Conservation (phyloP, 37 sponge, comb jelly and placozoan species). For the Ianthella basta region DNA sequence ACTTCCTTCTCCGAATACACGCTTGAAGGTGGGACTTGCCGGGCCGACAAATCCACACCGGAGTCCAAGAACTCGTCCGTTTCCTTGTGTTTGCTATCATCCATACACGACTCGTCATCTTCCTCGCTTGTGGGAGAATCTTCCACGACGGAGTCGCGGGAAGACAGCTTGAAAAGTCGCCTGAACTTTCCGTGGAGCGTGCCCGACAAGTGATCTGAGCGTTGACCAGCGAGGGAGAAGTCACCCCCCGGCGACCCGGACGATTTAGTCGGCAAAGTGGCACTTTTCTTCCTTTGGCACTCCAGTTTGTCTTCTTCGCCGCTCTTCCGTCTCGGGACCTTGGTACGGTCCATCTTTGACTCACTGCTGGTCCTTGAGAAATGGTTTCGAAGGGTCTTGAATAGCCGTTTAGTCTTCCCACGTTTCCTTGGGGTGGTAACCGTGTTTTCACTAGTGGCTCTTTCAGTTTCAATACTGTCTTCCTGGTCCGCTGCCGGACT, state of each 20-base stretch:
- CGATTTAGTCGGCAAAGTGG: slow-evolving; percentile 4
- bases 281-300: background rate
- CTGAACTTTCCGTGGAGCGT: slow-evolving; percentile 9
- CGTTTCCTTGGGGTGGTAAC: background rate
- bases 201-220: background rate
- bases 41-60: slow-evolving; percentile 12
- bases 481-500: background rate
- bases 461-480: background rate
- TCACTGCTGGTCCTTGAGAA: background rate
- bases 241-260: too few species aligned
- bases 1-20: slow-evolving; percentile 64
- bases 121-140: slow-evolving; percentile 17
- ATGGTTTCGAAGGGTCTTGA: background rate
- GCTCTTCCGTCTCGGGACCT: too few species aligned
- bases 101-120: background rate
- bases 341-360: background rate
- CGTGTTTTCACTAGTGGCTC: background rate
- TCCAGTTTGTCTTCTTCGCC: background rate
- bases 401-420: background rate
- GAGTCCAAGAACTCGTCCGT: background rate
- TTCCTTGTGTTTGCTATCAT: background rate
- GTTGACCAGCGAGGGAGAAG: too few species aligned
- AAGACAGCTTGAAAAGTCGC: slow-evolving; percentile 18
- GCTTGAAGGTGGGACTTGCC: background rate
- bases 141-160: slow-evolving; percentile 17